Base-by-base conservation (phyloP, 2,888 invertebrate species). In the Priapulus caudatus region DNA sequence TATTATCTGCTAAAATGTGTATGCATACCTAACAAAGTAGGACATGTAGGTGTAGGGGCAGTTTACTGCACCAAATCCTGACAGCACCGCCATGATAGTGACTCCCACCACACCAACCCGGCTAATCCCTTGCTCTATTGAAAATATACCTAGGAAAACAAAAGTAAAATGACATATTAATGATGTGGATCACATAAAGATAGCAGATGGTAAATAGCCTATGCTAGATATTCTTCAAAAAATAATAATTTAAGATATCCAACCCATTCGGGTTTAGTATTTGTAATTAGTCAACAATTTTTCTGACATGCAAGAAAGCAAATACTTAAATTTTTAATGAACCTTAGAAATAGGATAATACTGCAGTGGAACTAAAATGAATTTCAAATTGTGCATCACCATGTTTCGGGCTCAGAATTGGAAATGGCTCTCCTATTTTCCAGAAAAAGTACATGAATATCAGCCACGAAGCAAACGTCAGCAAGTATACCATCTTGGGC, bases 31-130 rank as follows among this genome's bases (percentile, higher is more conserved):
- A 75, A 93, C 89, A 73, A 98, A 98, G 69, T 90, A 91, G 16
- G 90, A 84, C 95, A 99, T 97, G 50, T 91, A 95, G 1, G 91
- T 90, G 68, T 98, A 99, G 0, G 98, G 98, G 71, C 93, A 98
- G 74, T 93, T 99, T 5, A 99, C 98, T 47, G 98, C 98, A 79
- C 98, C 98, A 75, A 99, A 99, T 0, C 98, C 98, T 2, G 97
- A 98, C 2, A 99, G 74, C 43, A 98, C 76, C 0, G 97, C 98
- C 97, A 99, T 99, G 1, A 95, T 87, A 0, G 98, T 99, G 0
- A 99, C 98, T 0, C 98, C 98, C 57, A 99, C 91, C 0, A 99
- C 93, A 22, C 98, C 97, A 54, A 98, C 90, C 56, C 98, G 79
- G 20, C 95, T 95, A 24, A 99, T 92, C 23, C 91, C 74, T 62